These are phyloP conservation scores for Epizoanthus rinbou DNA, from an alignment of 92 coral and sea anemone genomes.

Conservation along the genomic window DNA sequence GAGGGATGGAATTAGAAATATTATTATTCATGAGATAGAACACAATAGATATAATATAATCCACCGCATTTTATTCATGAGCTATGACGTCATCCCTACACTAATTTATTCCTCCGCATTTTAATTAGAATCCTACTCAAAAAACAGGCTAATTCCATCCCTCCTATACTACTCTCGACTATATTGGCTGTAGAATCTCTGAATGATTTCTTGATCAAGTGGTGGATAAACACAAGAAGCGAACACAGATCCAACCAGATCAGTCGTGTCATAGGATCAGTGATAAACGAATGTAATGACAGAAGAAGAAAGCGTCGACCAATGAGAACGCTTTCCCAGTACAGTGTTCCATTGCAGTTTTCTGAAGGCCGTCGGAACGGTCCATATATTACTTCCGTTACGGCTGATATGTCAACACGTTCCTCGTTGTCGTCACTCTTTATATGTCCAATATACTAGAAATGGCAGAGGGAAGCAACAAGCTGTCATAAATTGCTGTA, in stretches of 20 bases:
- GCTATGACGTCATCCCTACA: too few relatives aligned
- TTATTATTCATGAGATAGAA: too few relatives aligned
- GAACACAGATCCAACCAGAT: slow-evolving; percentile 29
- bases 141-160: too few relatives aligned
- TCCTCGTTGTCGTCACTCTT: background rate
- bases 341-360: slow-evolving; percentile 32
- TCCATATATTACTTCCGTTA: slow-evolving; percentile 35
- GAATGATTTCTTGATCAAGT: slow-evolving; percentile 34
- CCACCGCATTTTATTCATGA: too few relatives aligned
- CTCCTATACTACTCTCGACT: too few relatives aligned
- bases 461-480: slow-evolving; percentile 36
- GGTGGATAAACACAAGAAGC: slow-evolving; percentile 34
- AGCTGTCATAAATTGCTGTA: slow-evolving; percentile 41
- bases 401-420: background rate
- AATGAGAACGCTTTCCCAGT: slow-evolving; percentile 58
- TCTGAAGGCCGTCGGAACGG: slow-evolving; percentile 39
- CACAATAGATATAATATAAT: too few relatives aligned
- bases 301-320: slow-evolving; percentile 45
- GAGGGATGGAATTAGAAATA: too few relatives aligned
- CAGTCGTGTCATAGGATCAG: slow-evolving; percentile 17
- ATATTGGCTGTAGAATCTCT: slow-evolving; percentile 36
- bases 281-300: slow-evolving; percentile 29
- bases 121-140: too few relatives aligned
- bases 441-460: slow-evolving; percentile 19
- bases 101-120: too few relatives aligned